A percentile compares a stretch with the other conserved stretches of the same genome.
phyloP scores from a whole-genome alignment of 2,797 vertebrate species.

The Erethizon dorsatum region DNA sequence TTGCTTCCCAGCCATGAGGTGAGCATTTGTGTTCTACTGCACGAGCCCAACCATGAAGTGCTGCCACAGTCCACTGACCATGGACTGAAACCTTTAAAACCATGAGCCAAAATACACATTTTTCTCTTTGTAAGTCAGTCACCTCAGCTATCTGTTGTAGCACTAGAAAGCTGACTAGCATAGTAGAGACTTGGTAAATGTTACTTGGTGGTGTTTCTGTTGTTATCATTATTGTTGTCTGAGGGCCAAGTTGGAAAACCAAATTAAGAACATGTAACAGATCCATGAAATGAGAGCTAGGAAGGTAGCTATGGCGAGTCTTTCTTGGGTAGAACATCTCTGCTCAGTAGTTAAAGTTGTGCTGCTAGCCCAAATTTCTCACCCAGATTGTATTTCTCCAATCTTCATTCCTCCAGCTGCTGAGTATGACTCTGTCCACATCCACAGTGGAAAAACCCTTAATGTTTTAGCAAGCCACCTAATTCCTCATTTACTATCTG shows the following conservation, averaged over 20 bases:
- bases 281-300: not conserved
- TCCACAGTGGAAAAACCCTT: not conserved
- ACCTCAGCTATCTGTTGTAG: not conserved
- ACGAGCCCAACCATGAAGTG: not conserved
- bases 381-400: not conserved
- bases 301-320: not conserved
- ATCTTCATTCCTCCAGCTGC: not conserved
- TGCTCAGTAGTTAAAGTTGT: not conserved
- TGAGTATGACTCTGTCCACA: not conserved
- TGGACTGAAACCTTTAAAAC: not conserved
- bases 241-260: not conserved
- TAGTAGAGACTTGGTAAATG: not conserved
- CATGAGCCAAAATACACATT: not conserved
- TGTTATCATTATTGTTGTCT: not conserved
- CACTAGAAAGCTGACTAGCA: not conserved
- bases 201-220: not conserved
- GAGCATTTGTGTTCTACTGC: not conserved
- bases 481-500: constrained; percentile 18
- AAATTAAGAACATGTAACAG: constrained; percentile 10
- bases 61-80: not conserved
- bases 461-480: not conserved
- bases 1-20: not conserved
- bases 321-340: not conserved
- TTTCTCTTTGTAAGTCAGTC: not conserved
- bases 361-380: not conserved